phyloP scores from a whole-genome alignment of 2,113 vertebrate species.

The Gyps fulvus region DNA sequence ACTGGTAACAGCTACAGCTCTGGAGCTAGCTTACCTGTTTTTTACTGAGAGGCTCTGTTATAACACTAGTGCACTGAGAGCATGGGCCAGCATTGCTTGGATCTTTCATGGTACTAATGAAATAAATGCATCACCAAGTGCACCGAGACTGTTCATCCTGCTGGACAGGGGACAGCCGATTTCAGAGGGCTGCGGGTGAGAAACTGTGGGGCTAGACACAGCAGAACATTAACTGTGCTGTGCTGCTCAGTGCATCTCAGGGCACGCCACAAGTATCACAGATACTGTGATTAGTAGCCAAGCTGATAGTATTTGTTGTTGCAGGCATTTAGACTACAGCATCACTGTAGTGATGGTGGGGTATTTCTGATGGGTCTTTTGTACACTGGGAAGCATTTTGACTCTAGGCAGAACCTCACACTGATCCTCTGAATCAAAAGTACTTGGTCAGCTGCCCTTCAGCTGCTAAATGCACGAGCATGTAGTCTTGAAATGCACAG shows the following conservation, averaged over 20 bases:
- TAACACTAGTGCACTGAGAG: not conserved
- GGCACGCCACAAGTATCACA: not conserved
- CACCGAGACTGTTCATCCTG: not conserved
- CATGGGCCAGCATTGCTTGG: not conserved
- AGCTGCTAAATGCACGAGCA: not conserved
- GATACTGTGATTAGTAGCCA: not conserved
- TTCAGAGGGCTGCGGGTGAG: not conserved
- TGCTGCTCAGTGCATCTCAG: not conserved
- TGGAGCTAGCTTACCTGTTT: not conserved
- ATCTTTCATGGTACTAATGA: not conserved
- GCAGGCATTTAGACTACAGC: not conserved
- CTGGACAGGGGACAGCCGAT: not conserved
- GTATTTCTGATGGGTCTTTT: not conserved
- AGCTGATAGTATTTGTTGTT: not conserved
- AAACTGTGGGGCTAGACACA: not conserved
- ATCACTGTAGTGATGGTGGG: not conserved
- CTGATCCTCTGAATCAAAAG: not conserved
- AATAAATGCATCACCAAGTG: not conserved
- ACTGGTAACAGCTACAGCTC: not conserved
- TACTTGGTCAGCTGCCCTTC: not conserved
- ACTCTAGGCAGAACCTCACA: not conserved
- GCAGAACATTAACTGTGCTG: not conserved
- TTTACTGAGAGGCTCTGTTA: not conserved
- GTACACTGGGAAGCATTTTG: not conserved
- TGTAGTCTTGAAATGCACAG: not conserved